Evolutionary conservation across 2,888 invertebrate species (phyloP).

Genomic region (Idaea dimidiata): DNA sequence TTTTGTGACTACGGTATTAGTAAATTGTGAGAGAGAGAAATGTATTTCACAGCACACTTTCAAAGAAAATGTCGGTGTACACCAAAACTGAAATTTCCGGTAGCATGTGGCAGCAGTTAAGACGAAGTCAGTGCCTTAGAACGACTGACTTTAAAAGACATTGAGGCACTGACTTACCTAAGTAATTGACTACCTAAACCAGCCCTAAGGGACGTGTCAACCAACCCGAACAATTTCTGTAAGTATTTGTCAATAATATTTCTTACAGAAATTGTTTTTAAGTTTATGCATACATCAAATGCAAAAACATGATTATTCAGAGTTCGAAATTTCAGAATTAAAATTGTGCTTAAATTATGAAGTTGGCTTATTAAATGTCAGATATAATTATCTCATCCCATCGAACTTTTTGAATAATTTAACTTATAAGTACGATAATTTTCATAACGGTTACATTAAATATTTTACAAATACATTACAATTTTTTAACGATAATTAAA

Average conservation of each 20-base stretch:
- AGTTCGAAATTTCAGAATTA: background rate
- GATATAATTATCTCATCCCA: constrained; percentile 11
- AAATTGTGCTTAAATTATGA: background rate
- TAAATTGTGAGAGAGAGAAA: background rate
- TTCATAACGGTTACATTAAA: background rate
- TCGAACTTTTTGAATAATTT: constrained; percentile 7
- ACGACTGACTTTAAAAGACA: too few species aligned
- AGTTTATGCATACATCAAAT: background rate
- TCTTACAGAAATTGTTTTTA: too few species aligned
- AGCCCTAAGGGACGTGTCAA: too few species aligned
- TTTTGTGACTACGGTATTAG: background rate
- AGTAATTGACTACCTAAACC: too few species aligned
- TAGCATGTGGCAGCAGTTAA: too few species aligned
- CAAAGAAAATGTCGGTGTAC: too few species aligned
- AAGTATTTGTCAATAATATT: too few species aligned
- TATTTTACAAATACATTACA: constrained; percentile 19
- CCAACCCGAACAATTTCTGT: too few species aligned
- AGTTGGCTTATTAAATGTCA: background rate
- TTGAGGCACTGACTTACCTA: too few species aligned
- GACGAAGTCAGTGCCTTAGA: too few species aligned
- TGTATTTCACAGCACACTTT: too few species aligned
- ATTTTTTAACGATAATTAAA: constrained; percentile 15
- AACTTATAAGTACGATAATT: background rate
- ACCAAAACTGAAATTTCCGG: too few species aligned
- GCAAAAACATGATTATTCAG: background rate